Percentiles rank a stretch among this genome's conserved stretches.
Conservation (phyloP, 1,140 invertebrate species). For the Bathynomus jamesi region DNA sequence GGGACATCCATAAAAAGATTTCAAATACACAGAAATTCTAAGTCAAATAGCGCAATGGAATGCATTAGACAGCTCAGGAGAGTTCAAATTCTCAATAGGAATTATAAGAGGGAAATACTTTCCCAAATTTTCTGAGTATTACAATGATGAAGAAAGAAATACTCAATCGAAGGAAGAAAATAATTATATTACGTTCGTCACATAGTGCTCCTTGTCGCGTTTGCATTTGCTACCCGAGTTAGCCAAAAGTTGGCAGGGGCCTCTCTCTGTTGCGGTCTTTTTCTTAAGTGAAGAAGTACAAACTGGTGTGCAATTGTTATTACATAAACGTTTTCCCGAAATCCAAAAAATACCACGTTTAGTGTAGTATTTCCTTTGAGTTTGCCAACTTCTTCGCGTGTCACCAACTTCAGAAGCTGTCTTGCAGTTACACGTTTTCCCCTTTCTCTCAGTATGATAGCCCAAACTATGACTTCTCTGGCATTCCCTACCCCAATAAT, state of each 20-base stretch:
- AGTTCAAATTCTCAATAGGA: neutral
- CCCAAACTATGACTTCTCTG: conserved; percentile 43
- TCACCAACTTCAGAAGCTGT: conserved; percentile 5
- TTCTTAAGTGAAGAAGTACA: conserved; percentile 22
- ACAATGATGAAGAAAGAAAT: neutral
- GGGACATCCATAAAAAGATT: too few relatives aligned
- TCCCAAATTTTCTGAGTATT: too few relatives aligned
- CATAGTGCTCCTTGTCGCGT: conserved; percentile 2
- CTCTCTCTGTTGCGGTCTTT: conserved; percentile 30
- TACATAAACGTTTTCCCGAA: conserved; percentile 8
- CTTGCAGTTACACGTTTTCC: conserved; percentile 7
- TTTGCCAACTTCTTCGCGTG: conserved; percentile 11
- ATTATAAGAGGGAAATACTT: neutral
- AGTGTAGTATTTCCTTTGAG: conserved; percentile 27
- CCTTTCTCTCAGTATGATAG: conserved; percentile 17
- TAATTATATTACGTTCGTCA: neutral
- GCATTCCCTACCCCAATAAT: conserved; percentile 50
- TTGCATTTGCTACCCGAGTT: neutral
- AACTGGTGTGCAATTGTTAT: conserved; percentile 6
- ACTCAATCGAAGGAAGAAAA: neutral
- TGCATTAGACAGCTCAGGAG: neutral
- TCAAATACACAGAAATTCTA: too few relatives aligned
- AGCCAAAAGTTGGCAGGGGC: conserved; percentile 14
- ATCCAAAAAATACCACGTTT: conserved; percentile 18
- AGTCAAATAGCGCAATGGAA: neutral